Base-by-base conservation (phyloP, 2,797 vertebrate species). In the Schizothorax lantsangensis region DNA sequence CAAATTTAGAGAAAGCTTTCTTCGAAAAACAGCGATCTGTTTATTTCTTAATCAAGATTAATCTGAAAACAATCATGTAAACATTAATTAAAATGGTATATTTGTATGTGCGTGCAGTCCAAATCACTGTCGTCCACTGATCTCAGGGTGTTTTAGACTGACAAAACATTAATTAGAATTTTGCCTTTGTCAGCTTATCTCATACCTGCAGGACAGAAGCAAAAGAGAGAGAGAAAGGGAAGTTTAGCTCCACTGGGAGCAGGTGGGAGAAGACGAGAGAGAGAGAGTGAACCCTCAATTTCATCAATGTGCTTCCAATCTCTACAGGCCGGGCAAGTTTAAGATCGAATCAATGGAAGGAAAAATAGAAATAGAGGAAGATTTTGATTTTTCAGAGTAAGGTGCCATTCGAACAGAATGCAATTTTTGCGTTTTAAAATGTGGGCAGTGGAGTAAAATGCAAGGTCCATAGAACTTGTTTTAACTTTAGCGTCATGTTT, bases 31-130 rank as follows among this genome's bases (percentile, higher is more conserved):
- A n/a, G n/a, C n/a, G n/a, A n/a, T n/a, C n/a, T n/a, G 79, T 93
- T 90, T 93, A 88, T 90, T 91, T 87, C 86, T 90, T 91, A 90
- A 92, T 92, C n/a, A n/a, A n/a, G n/a, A n/a, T 92, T 89, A 92
- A 92, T 94, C 86, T 91, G n/a, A n/a, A n/a, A n/a, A n/a, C n/a
- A n/a, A n/a, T n/a, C n/a, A n/a, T 83, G 84, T 45, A 84, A 88
- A 92, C 90, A 90, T 91, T 89, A 92, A 92, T 92, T 93, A 91
- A 91, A 87, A 84, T 88, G 79, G 86, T 87, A 91, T 89, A 40
- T 86, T 84, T 62, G 80, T 40, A 80, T 40, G 45, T 87, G 73
- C 84, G 21, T 19, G 36, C 79, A 80, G 79, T 91, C 84, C 59
- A 59, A 85, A 85, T 86, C 57, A 75, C 88, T 81, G n/a, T 79